These are phyloP conservation scores for Trichopoda pennipes DNA, from an alignment of 2,888 invertebrate genomes.

Conservation along the genomic window DNA sequence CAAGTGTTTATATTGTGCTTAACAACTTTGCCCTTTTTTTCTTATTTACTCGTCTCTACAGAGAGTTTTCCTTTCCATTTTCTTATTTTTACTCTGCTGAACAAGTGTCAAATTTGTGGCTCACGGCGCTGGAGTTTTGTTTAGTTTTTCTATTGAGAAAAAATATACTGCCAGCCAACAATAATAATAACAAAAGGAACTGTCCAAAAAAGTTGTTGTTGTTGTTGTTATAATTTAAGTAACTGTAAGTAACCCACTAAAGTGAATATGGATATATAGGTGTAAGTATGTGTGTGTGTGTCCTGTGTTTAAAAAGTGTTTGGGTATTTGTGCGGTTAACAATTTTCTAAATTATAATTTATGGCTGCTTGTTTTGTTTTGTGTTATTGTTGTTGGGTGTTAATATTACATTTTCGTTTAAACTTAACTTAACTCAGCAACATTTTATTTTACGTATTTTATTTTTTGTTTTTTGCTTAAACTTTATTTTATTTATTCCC, in stretches of 20 bases:
- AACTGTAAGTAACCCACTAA: slow-evolving; percentile 42
- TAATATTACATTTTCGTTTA: slow-evolving; percentile 30
- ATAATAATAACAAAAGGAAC: too few relatives aligned
- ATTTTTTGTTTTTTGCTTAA: slow-evolving; percentile 18
- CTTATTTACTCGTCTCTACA: neutral
- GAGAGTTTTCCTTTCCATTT: too few relatives aligned
- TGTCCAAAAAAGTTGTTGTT: slow-evolving; percentile 32
- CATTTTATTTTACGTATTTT: slow-evolving; percentile 54
- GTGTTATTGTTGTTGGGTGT: neutral
- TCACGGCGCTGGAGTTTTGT: slow-evolving; percentile 2
- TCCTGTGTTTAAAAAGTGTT: neutral
- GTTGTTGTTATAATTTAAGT: slow-evolving; percentile 22
- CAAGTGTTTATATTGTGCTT: slow-evolving; percentile 66
- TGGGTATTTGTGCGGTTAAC: slow-evolving; percentile 29
- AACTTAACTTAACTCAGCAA: slow-evolving; percentile 42
- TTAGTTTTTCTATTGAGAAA: slow-evolving; percentile 21
- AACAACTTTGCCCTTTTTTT: slow-evolving; percentile 61
- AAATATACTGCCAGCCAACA: slow-evolving; percentile 14
- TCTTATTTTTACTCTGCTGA: too few relatives aligned
- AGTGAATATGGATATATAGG: neutral
- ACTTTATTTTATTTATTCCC: slow-evolving; percentile 14
- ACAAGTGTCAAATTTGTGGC: slow-evolving; percentile 64
- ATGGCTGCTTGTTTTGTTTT: slow-evolving; percentile 45
- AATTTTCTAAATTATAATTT: slow-evolving; percentile 67
- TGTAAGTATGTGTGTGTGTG: too few relatives aligned